Base-by-base conservation (phyloP, 2,797 vertebrate species). In the Sebastes taczanowskii region DNA sequence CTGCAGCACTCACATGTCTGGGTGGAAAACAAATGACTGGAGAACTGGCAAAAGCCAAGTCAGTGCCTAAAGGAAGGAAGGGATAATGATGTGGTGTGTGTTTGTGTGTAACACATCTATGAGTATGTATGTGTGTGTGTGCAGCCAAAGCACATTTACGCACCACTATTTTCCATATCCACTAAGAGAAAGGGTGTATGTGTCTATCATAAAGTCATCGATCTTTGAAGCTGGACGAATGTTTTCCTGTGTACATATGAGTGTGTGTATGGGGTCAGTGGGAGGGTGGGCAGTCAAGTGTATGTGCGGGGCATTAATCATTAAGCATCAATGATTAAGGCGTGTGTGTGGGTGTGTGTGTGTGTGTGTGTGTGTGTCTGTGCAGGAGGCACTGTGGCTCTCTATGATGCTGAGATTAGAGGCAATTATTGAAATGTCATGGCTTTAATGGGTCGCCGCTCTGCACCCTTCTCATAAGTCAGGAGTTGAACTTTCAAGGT, bases 381-480 rank as follows among this genome's bases (percentile, higher is more conserved):
- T 65, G 75, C 52, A 38, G 84, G 77, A 85, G 82, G 80, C 32
- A 64, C 80, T 60, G 76, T 79, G 74, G 72, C 82, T 87, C 74
- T 81, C 82, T 83, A 77, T 89, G 90, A 88, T 90, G 89, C 84
- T 84, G 85, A 85, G 88, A 93, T 93, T 89, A 91, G 83, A 91
- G 84, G 87, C 89, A 91, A 91, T 93, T 92, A 93, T 88, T 92
- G 73, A 92, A 94, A 94, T 93, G 92, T 91, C 91, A 94, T 56
- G 77, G 83, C 87, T 90, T 90, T 92, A 90, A 94, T 91, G 74
- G 82, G 85, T 78, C 27, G 23, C 62, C 10, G 60, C 84, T 81
- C 80, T 27, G 61, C 72, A 27, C 64, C 56, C 55, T 14, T 20
- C 67, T 79, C 71, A 58, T 81, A 89, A 88, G 80, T 86, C 85